phyloP scores from a whole-genome alignment of 2,888 invertebrate species.

The Agrenia bidenticulata region DNA sequence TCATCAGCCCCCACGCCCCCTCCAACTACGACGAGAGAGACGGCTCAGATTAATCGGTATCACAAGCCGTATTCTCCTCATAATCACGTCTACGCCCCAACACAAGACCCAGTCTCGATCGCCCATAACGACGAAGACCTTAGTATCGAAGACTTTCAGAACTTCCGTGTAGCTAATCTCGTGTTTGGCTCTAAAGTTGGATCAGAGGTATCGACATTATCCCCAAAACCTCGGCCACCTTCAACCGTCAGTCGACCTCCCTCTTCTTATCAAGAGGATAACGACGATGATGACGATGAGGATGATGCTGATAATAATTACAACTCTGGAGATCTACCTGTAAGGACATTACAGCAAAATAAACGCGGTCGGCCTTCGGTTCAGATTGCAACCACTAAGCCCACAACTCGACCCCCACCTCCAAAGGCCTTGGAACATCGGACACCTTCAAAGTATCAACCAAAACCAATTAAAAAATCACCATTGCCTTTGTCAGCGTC shows the following conservation, averaged over 20 bases:
- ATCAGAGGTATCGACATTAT: constrained; percentile 12
- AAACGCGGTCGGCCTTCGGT: constrained; percentile 11
- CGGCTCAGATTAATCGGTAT: constrained; percentile 13
- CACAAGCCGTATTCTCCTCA: constrained; percentile 42
- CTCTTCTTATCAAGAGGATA: not conserved
- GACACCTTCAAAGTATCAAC: constrained; percentile 3
- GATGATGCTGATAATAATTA: not conserved
- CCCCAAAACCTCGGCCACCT: not conserved
- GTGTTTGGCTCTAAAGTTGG: constrained; percentile 48
- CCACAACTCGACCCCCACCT: constrained; percentile 25
- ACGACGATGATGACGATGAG: constrained; percentile 7
- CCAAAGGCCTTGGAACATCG: constrained; percentile 17
- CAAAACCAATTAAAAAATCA: constrained; percentile 9
- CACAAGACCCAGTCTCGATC: constrained; percentile 44
- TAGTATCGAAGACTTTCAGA: constrained; percentile 47
- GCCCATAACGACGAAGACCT: constrained; percentile 44
- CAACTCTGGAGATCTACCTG: constrained; percentile 22
- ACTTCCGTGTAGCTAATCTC: constrained; percentile 43
- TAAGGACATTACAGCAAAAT: constrained; percentile 21
- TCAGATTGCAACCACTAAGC: constrained; percentile 14
- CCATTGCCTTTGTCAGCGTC: constrained; percentile 31
- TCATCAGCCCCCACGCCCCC: constrained; percentile 34
- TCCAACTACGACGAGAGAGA: constrained; percentile 28
- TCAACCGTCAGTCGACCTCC: too few relatives aligned
- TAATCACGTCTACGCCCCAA: constrained; percentile 50